A percentile compares a stretch with the other conserved stretches of the same genome.
phyloP scores from a whole-genome alignment of 2,797 vertebrate species.

The Mus caroli region DNA sequence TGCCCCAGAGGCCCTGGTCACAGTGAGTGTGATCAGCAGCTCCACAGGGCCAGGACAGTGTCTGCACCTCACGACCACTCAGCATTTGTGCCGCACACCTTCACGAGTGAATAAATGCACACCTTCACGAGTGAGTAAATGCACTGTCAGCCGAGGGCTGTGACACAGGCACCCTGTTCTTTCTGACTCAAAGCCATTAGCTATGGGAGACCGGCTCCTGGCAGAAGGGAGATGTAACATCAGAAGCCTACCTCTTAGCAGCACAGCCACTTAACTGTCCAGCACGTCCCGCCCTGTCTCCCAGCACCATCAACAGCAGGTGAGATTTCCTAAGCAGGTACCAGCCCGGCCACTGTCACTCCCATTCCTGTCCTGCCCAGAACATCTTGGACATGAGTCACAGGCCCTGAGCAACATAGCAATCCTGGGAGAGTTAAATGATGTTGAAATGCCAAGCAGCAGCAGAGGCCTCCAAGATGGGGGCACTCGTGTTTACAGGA shows the following conservation, averaged over 20 bases:
- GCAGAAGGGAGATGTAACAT: not conserved
- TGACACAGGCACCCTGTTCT: not conserved
- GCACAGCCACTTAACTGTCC: not conserved
- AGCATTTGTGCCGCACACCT: not conserved
- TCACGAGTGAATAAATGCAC: not conserved
- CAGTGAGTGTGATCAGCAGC: not conserved
- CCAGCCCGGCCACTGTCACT: not conserved
- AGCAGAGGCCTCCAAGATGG: not conserved
- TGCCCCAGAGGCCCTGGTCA: not conserved
- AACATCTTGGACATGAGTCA: not conserved
- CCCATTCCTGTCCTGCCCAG: not conserved
- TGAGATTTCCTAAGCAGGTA: not conserved
- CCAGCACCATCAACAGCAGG: rapidly evolving
- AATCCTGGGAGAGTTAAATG: not conserved
- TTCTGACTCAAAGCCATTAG: not conserved
- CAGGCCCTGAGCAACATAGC: not conserved
- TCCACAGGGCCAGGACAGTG: not conserved
- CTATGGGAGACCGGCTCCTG: not conserved
- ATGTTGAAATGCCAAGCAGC: not conserved
- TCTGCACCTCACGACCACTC: not conserved
- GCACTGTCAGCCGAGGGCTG: rapidly evolving
- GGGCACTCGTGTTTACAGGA: not conserved
- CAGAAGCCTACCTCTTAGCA: not conserved
- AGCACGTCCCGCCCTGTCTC: not conserved
- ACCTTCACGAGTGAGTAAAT: not conserved